Evolutionary conservation across 2,888 invertebrate species (phyloP).

Genomic region (Phyllotreta striolata): DNA sequence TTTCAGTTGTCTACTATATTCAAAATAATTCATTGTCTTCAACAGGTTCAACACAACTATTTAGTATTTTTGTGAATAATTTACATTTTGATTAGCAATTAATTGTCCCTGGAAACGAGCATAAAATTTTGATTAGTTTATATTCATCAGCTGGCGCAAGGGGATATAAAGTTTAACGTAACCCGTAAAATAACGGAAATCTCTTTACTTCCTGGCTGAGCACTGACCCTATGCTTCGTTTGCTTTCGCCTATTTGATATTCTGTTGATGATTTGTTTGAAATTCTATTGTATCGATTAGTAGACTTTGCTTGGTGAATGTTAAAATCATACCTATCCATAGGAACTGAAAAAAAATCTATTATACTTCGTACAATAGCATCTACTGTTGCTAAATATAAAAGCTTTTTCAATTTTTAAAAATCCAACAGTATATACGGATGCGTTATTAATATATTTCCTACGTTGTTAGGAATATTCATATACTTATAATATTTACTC

Average conservation of each 20-base stretch:
- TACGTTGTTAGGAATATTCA: no score
- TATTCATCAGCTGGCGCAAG: constrained; percentile 12
- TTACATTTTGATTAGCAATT: constrained; percentile 1
- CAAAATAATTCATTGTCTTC: no score
- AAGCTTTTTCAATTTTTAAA: no score
- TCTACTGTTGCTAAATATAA: no score
- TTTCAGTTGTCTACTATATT: no score
- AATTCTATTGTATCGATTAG: constrained; percentile 11
- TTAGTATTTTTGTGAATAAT: neutral
- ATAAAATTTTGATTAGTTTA: constrained; percentile 9
- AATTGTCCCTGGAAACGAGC: neutral
- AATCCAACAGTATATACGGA: no score
- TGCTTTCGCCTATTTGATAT: neutral
- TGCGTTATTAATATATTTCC: no score
- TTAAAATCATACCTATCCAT: constrained; percentile 6
- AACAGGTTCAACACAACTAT: neutral
- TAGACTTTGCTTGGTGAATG: neutral
- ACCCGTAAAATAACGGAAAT: constrained; percentile 16
- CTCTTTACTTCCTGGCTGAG: constrained; percentile 17
- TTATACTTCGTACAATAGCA: no score
- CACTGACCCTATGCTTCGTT: constrained; percentile 7
- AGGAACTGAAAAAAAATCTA: no score
- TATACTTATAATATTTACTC: no score
- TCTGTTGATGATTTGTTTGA: neutral
- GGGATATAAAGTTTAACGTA: neutral